Evolutionary conservation across 2,113 vertebrate genomes (phyloP), one percentile per base, ranked within the genome.

Genomic region (Mus pahari): DNA sequence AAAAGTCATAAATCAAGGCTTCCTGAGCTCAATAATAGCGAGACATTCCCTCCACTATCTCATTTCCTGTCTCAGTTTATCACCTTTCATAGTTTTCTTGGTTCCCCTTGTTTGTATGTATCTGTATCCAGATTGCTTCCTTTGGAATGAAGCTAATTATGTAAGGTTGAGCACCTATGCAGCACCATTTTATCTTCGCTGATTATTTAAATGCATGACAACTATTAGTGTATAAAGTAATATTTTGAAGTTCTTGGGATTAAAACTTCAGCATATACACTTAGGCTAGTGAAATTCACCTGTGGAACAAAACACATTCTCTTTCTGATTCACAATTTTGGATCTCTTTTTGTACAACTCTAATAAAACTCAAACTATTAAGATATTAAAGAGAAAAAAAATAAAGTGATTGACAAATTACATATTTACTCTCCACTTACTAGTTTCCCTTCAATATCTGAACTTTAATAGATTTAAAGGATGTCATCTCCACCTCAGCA

Each of bases 331-430:
- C 6, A 3, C 42, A 77, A 48, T 48, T 36, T 53, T 70, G 53
- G 24, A 64, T 66, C 1, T 14, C 2, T 73, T 28, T 6, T 42
- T 4, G 36, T 74, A 53, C 5, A 2, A 88, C 31, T 71, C 58
- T 55, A 92, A 92, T 82, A 96, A 96, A 90, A 87, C 60, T 26
- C 28, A 93, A 31, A 33, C 50, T 17, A 45, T 39, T 22, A 87
- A 22, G 19, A 94, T 60, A 77, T 33, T 45, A 14, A 62, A 45
- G 17, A 50, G 3, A 9, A 78, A 48, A 9, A 78, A 48, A 78
- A 50, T 50, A 50, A 3, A 50, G 13, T 31, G 22, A 45, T 12
- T 10, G 53, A 75, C 17, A 20, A 81, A 86, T n/a, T 0, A 9
- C 53, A 89, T 79, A 53, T 39, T 84, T 28, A 66, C 2, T 39